Evolutionary conservation across 2,888 invertebrate species (phyloP).

Genomic region (Drosophila nigritarsus): DNA sequence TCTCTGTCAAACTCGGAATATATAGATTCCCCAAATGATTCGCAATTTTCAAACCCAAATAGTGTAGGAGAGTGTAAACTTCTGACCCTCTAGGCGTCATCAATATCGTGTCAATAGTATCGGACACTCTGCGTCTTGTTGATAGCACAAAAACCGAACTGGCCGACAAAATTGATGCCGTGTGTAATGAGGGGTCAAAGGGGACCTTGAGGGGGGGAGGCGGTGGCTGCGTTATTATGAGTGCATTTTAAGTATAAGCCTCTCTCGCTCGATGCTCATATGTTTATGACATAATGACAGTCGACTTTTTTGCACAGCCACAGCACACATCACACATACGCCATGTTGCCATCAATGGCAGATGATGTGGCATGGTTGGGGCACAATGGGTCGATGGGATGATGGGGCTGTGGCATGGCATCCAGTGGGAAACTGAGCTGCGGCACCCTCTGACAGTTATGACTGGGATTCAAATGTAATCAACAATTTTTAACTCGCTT

Average conservation of each 20-base stretch:
- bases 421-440: constrained; percentile 29
- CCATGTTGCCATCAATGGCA: constrained; percentile 41
- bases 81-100: neutral
- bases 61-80: neutral
- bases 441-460: constrained; percentile 73
- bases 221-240: constrained; percentile 45
- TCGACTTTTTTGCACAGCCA: constrained; percentile 52
- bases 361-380: constrained; percentile 12
- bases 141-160: constrained; percentile 23
- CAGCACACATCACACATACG: constrained; percentile 45
- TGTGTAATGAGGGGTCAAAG: neutral
- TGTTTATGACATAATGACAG: constrained; percentile 79
- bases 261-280: constrained; percentile 40
- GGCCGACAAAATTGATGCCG: constrained; percentile 15
- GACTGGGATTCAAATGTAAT: constrained; percentile 80
- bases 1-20: neutral
- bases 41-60: neutral
- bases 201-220: constrained; percentile 26
- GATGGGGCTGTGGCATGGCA: neutral
- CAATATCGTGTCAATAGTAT: constrained; percentile 12
- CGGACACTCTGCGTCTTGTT: constrained; percentile 1
- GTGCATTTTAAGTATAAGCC: constrained; percentile 61
- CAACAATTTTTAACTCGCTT: constrained; percentile 64
- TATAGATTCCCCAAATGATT: neutral
- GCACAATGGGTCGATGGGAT: neutral